Percentiles rank a stretch among this genome's conserved stretches.
Conservation (phyloP, 2,797 vertebrate species). For the Pipistrellus kuhlii region DNA sequence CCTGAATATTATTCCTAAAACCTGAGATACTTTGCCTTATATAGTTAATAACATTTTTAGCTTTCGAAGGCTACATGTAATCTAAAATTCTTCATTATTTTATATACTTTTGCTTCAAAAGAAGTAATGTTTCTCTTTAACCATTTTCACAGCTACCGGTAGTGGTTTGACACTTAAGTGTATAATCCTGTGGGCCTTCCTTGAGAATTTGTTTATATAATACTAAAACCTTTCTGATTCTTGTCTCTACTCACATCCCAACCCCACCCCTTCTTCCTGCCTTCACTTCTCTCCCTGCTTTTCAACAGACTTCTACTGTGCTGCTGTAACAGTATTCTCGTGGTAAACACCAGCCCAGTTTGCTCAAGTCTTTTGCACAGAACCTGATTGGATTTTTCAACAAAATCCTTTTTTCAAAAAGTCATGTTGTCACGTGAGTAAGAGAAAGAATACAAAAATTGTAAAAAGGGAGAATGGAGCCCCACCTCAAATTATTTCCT, state of each 20-base stretch:
- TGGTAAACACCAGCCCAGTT: neutral
- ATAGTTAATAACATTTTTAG: neutral
- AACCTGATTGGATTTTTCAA: neutral
- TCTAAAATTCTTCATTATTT: neutral
- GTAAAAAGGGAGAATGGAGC: neutral
- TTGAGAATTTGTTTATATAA: neutral
- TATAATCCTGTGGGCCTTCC: neutral
- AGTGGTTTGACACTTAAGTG: neutral
- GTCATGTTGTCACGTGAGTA: neutral
- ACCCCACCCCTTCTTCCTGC: neutral
- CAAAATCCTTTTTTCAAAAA: neutral
- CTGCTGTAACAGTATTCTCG: neutral
- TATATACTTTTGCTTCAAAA: neutral
- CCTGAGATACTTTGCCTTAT: neutral
- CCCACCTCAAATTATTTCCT: neutral
- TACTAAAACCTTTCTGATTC: neutral
- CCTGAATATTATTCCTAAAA: neutral
- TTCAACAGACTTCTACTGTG: neutral
- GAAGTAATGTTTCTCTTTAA: neutral
- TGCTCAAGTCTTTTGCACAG: neutral
- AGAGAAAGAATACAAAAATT: neutral
- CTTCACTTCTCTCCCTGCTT: neutral
- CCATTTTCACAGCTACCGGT: neutral
- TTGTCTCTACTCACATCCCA: neutral
- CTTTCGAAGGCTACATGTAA: neutral